phyloP scores from a whole-genome alignment of 2,797 vertebrate species.

The Enteromius argenteus region DNA sequence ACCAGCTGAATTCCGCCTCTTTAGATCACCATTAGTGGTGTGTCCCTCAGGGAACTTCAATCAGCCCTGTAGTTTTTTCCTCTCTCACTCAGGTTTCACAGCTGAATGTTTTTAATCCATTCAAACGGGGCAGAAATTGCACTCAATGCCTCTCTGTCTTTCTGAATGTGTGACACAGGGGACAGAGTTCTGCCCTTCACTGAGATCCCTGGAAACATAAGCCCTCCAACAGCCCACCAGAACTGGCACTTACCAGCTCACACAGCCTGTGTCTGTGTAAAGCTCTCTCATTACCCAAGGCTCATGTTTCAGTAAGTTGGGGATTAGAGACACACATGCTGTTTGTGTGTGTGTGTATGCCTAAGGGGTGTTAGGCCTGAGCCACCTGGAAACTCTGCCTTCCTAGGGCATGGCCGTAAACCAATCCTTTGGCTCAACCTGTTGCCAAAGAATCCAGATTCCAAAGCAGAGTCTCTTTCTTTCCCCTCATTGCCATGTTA shows the following conservation, averaged over 20 bases:
- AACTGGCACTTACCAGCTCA: constrained; percentile 51
- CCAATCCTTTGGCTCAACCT: constrained; percentile 51
- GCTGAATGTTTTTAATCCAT: constrained; percentile 32
- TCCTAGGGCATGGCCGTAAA: constrained; percentile 65
- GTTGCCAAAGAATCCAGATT: constrained; percentile 43
- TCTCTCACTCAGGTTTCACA: constrained; percentile 24
- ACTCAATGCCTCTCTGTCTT: constrained; percentile 21
- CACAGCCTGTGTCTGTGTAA: constrained; percentile 45
- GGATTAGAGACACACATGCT: constrained; percentile 72
- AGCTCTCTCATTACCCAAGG: constrained; percentile 72
- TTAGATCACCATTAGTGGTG: constrained; percentile 58
- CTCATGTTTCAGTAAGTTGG: constrained; percentile 74
- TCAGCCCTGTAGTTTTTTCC: constrained; percentile 13
- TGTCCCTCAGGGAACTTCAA: constrained; percentile 61
- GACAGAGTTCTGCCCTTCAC: constrained; percentile 36
- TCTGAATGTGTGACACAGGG: constrained; percentile 19
- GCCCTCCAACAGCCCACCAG: constrained; percentile 41
- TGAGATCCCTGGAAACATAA: constrained; percentile 40
- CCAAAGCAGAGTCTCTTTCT: constrained; percentile 60
- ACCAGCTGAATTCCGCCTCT: constrained; percentile 70
- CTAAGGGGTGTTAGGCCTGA: constrained; percentile 33
- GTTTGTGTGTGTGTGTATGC: constrained; percentile 31
- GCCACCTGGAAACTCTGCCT: constrained; percentile 45
- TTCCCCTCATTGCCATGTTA: constrained; percentile 40
- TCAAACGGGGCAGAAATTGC: constrained; percentile 30